Base-by-base conservation (phyloP, 1,140 invertebrate species). In the Drosophila jambulina region DNA sequence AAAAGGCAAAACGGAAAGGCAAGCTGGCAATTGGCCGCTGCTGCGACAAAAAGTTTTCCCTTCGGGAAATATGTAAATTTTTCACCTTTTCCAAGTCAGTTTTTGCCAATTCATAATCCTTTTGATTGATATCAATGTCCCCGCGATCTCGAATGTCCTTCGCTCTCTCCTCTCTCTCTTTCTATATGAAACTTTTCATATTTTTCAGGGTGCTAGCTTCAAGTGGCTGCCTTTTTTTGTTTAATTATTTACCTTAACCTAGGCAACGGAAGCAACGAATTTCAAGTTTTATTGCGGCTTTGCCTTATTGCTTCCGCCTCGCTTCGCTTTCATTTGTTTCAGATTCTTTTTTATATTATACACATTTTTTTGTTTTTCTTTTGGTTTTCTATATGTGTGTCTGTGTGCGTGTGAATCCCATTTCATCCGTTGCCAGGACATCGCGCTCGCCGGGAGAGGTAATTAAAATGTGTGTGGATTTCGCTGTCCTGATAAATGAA, bases 161-260 rank as follows among this genome's bases (percentile, higher is more conserved):
- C 19, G 13, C 13, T 6, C 7, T 15, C 12, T 17, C 12, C 8
- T 27, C 1, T 19, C 19, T 4, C 3, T 27, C 12, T 32, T 2
- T 49, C 13, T 36, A 13, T 36, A 32, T 25, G 23, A 12, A 38
- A 56, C 15, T 56, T 56, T 17, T 5, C 53, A 38, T 17, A 38
- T 56, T 38, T 56, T 23, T 49, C 12, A 27, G 46, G 43, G 5
- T 4, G 9, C 13, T 23, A 2, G 4, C 19, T 21, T n/a, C 46
- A 27, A 49, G 46, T 49, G 25, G 27, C 49, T 15, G 27, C 3
- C 29, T 29, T 15, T 32, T 9, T 51, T 38, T 43, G 23, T 58
- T 86, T 86, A 88, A 86, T 86, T 88, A 83, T 83, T 87, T 77
- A 61, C 62, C 51, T 80, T 82, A 68, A 63, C 61, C 82, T 87